Base-by-base conservation (phyloP, 2,797 vertebrate genomes). In the Danio kyathit region DNA sequence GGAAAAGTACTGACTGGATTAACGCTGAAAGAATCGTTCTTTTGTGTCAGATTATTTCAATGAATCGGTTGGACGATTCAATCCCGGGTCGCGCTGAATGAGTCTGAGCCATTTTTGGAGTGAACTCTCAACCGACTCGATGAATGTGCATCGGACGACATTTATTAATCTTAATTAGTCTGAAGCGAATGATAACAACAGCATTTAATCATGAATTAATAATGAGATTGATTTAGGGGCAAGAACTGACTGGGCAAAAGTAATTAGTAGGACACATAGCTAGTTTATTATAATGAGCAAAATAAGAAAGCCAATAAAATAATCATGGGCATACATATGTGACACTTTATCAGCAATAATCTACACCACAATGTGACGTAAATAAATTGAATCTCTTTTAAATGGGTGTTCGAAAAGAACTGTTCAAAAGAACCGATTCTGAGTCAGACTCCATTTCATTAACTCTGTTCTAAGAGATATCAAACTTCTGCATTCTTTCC, bases 1-100 rank as follows among this genome's bases (percentile, higher is more conserved):
- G 92, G 92, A 93, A 94, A 94, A 93, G 87, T 92, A 93, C 79
- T 43, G 54, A 75, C 19, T 60, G 59, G 14, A 17, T 49, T 41
- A 52, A 43, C 60, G 11, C 29, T 4, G n/a, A 66, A 44, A 13
- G 52, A 44, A 8, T 13, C 48, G 0, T 61, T 81, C 17, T 41
- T 46, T 40, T 29, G 21, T 14, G 5, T 56, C 6, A 12, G 41
- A 44, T 8, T 40, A 19, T 73, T 56, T 14, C 2, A 46, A 46
- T 73, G 54, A 73, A 59, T 74, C 21, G 12, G 21, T 17, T 14
- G 14, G 51, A 38, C 6, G 29, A 52, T 61, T 40, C 7, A 61
- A 7, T 40, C 12, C 14, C 29, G 6, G 16, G 57, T 21, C 5
- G 57, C 57, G 21, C 2, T 57, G 11, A 57, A 10, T 70, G 66